Evolutionary conservation across 2,888 invertebrate genomes (phyloP), one percentile per base, ranked within the genome.

Genomic region (Oegoconia quadripuncta): DNA sequence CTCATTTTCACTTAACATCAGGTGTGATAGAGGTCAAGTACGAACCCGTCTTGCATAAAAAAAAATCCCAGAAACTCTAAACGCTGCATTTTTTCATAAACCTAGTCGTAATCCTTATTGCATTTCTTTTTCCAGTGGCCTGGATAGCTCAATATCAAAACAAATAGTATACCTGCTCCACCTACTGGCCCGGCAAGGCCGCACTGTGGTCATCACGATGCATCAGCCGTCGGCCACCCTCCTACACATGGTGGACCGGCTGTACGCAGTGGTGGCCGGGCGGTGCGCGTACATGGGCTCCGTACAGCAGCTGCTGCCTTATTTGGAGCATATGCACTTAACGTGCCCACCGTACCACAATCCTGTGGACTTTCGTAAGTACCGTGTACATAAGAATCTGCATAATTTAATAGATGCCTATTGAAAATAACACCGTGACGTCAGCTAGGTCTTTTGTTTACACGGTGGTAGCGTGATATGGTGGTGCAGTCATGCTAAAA

Each of bases 221-320:
- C 97, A 97, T 76, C 97, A 97, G 73, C 97, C 97, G 0, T 96
- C 95, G 42, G 95, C 96, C 2, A 87, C 92, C 33, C 88, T 97
- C 29, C 93, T 97, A 57, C 93, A 93, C 61, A 93, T 96, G 92
- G 95, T 97, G 70, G 97, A 97, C 77, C 92, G 96, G 66, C 76
- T 97, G 26, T 97, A 96, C 74, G 93, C 95, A 20, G 78, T 98
- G 12, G 93, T 93, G 0, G 91, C 90, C 20, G 97, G 97, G 0
- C 88, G 89, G 48, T 95, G 95, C 64, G 91, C 93, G 12, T 95
- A 93, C 68, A 91, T 94, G 43, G 97, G 97, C 6, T 91, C 93
- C 1, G 91, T 95, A 1, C 88, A 89, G 18, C 91, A 91, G 39
- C 77, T 98, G 14, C 86, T 97, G 33, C 93, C 94, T 0, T 97